Percentiles rank a stretch among this genome's conserved stretches.
These are phyloP conservation scores for Amphipoea lucens DNA, from an alignment of 2,888 invertebrate genomes.

Conservation along the genomic window DNA sequence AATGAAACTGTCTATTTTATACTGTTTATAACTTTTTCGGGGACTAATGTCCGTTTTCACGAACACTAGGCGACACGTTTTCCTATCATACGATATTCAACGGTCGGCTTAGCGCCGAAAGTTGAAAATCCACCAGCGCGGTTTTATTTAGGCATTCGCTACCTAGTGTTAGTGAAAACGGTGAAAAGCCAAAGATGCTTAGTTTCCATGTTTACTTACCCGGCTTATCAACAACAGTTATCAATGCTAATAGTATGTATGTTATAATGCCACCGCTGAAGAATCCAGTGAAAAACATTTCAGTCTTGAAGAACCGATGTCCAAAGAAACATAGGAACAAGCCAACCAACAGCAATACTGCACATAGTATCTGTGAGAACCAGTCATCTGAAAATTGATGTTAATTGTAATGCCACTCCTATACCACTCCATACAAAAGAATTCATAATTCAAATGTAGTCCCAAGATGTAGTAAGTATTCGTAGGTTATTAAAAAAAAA, in stretches of 20 bases:
- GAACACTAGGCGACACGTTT: neutral
- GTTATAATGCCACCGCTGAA: conserved; percentile 90
- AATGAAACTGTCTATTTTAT: no score
- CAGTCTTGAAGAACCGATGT: conserved; percentile 91
- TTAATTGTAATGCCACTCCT: neutral
- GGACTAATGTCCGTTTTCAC: neutral
- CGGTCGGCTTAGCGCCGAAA: neutral
- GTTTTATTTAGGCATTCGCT: neutral
- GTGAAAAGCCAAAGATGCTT: neutral
- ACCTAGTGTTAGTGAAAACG: neutral
- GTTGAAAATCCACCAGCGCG: neutral
- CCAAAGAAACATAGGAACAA: conserved; percentile 91
- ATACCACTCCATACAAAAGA: neutral
- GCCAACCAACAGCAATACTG: conserved; percentile 90
- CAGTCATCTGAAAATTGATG: conserved; percentile 78
- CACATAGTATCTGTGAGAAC: conserved; percentile 88
- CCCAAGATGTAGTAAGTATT: neutral
- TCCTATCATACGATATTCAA: no score
- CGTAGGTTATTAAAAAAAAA: neutral
- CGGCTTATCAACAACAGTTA: conserved; percentile 70
- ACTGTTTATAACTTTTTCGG: neutral
- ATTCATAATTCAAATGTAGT: neutral
- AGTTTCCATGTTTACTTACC: conserved; percentile 63
- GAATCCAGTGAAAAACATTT: conserved; percentile 91
- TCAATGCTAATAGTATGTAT: conserved; percentile 85